Percentiles rank a stretch among this genome's conserved stretches.
Evolutionary conservation across 2,113 vertebrate genomes (phyloP).

Genomic region (Benitochromis conjunctus): DNA sequence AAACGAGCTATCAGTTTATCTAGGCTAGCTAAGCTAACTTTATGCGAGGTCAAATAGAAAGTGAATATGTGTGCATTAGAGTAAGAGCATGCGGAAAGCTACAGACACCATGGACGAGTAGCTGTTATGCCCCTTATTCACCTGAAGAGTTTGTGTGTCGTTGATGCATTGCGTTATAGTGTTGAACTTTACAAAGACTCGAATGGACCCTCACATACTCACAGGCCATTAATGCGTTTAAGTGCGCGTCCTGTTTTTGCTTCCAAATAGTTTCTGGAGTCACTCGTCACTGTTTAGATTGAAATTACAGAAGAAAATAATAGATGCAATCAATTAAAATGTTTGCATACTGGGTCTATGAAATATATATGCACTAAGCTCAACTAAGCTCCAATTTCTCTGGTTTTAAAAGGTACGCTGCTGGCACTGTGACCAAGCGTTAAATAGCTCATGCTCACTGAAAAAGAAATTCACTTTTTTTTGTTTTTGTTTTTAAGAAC

Average conservation of each 20-base stretch:
- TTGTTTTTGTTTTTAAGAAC: background rate
- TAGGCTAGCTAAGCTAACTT: background rate
- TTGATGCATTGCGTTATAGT: background rate
- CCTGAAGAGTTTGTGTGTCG: background rate
- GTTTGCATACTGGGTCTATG: background rate
- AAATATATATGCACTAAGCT: background rate
- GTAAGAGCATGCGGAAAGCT: background rate
- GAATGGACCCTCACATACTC: accelerated
- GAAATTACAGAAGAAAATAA: background rate
- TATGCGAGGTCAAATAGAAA: background rate
- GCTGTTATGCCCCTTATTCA: accelerated
- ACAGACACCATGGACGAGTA: background rate
- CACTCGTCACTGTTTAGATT: background rate
- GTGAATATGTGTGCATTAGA: background rate
- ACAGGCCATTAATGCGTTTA: background rate
- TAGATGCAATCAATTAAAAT: background rate
- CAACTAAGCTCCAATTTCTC: background rate
- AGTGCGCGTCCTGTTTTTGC: background rate
- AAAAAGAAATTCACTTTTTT: accelerated
- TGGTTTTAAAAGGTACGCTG: background rate
- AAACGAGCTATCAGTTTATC: background rate
- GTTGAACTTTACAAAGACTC: background rate
- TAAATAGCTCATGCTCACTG: background rate
- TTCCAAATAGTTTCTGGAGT: background rate
- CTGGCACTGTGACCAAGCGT: background rate